A percentile compares a stretch with the other conserved stretches of the same genome.
Conservation (phyloP, 2,888 invertebrate species). For the Helicoverpa assulta region DNA sequence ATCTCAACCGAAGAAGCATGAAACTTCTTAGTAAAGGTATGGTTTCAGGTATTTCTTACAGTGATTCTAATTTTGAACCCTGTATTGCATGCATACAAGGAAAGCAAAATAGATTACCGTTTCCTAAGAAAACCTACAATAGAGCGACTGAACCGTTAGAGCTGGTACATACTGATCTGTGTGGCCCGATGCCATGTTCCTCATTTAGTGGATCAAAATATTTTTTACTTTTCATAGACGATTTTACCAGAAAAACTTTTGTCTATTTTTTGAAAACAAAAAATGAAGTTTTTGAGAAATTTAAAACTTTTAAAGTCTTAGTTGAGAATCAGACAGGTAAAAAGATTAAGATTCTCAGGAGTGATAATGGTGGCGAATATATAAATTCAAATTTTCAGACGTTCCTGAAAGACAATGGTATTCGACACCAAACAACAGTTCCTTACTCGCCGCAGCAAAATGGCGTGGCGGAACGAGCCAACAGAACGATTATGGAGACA, state of each 20-base stretch:
- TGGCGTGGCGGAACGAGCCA: slow-evolving; percentile 7
- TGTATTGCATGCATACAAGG: slow-evolving; percentile 37
- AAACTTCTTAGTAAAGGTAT: slow-evolving; percentile 33
- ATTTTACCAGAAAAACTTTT: slow-evolving; percentile 1
- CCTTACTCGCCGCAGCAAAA: slow-evolving; percentile 12
- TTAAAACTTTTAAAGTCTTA: neutral
- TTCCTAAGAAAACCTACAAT: no score
- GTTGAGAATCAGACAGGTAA: slow-evolving; percentile 5
- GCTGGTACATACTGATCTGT: slow-evolving; percentile 1
- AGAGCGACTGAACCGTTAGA: no score
- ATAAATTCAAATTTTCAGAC: neutral
- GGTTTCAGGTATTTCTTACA: slow-evolving; percentile 34
- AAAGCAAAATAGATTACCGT: no score
- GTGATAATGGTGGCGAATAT: slow-evolving; percentile 1
- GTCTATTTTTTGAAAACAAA: slow-evolving; percentile 1
- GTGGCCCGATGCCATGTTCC: slow-evolving; percentile 11
- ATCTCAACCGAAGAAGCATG: slow-evolving; percentile 42
- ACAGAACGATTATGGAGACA: slow-evolving; percentile 11
- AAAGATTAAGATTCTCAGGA: neutral
- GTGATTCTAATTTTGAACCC: slow-evolving; percentile 14
- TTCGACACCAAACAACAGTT: slow-evolving; percentile 1
- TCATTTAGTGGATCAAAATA: slow-evolving; percentile 4
- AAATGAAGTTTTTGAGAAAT: slow-evolving; percentile 1
- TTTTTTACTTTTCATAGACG: neutral
- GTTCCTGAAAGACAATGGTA: neutral